Percentiles rank a stretch among this genome's conserved stretches.
Conservation (phyloP, 2,113 vertebrate species). For the Chionomys nivalis region DNA sequence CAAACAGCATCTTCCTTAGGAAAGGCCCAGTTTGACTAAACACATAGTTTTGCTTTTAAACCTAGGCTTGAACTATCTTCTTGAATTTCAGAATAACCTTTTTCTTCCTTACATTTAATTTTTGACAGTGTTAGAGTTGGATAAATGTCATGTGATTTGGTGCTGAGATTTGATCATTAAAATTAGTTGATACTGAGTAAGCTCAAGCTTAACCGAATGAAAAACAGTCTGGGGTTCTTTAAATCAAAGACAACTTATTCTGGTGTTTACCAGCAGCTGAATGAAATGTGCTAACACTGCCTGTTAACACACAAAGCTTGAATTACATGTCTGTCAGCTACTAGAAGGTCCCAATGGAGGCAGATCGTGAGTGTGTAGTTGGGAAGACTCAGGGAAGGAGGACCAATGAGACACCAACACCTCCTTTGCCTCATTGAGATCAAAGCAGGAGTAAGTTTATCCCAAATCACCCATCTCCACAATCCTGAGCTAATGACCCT, state of each 20-base stretch:
- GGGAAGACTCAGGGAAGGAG: conserved; percentile 64
- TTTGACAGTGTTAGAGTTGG: conserved; percentile 23
- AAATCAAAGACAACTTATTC: conserved; percentile 62
- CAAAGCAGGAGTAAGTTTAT: conserved; percentile 69
- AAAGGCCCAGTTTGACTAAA: conserved; percentile 46
- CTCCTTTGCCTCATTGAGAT: conserved; percentile 65
- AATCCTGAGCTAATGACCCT: neutral
- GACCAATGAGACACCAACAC: conserved; percentile 75
- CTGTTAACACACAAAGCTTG: conserved; percentile 63
- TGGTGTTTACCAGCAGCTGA: conserved; percentile 53
- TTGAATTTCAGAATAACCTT: conserved; percentile 10
- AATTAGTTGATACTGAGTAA: conserved; percentile 62
- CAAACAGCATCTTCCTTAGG: conserved; percentile 9
- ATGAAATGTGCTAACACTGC: conserved; percentile 64
- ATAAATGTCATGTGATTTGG: conserved; percentile 47
- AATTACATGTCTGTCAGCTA: conserved; percentile 69
- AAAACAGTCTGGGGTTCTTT: conserved; percentile 41
- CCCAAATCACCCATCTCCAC: conserved; percentile 40
- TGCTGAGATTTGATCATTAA: conserved; percentile 69
- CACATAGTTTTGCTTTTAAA: conserved; percentile 40
- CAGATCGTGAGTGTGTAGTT: conserved; percentile 69
- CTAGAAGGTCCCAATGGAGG: conserved; percentile 52
- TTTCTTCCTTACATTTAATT: conserved; percentile 50
- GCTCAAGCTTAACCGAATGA: conserved; percentile 49
- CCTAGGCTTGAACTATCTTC: conserved; percentile 26